phyloP scores from a whole-genome alignment of 2,797 vertebrate genomes.

The Linurgus olivaceus region DNA sequence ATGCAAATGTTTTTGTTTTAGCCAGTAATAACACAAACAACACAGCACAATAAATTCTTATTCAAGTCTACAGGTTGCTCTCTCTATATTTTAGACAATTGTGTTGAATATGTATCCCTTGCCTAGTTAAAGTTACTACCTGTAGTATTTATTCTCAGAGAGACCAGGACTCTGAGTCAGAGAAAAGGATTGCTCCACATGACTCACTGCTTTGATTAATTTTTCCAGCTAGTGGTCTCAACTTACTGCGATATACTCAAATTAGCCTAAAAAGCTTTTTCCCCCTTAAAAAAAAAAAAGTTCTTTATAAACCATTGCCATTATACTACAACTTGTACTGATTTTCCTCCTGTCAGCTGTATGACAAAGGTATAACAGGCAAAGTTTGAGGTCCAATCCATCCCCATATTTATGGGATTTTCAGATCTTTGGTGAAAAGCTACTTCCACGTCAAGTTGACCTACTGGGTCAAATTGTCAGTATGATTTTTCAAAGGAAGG shows the following conservation, averaged over 20 bases:
- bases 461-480: constrained; percentile 9
- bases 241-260: background rate
- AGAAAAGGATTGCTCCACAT: background rate
- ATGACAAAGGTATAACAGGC: background rate
- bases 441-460: background rate
- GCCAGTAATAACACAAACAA: background rate
- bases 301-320: background rate
- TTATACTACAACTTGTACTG: background rate
- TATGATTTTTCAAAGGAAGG: constrained; percentile 3
- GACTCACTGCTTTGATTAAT: background rate
- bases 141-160: background rate
- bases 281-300: background rate
- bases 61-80: background rate
- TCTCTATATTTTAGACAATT: background rate
- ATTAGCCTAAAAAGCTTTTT: background rate
- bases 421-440: background rate
- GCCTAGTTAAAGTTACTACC: background rate
- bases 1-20: background rate
- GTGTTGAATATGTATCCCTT: background rate
- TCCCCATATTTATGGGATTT: background rate
- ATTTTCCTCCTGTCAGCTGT: background rate
- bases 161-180: background rate
- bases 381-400: background rate
- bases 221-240: background rate
- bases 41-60: background rate